Percentiles rank a stretch among this genome's conserved stretches.
Evolutionary conservation across 1,140 invertebrate genomes (phyloP).

Genomic region (Drosophila erecta): DNA sequence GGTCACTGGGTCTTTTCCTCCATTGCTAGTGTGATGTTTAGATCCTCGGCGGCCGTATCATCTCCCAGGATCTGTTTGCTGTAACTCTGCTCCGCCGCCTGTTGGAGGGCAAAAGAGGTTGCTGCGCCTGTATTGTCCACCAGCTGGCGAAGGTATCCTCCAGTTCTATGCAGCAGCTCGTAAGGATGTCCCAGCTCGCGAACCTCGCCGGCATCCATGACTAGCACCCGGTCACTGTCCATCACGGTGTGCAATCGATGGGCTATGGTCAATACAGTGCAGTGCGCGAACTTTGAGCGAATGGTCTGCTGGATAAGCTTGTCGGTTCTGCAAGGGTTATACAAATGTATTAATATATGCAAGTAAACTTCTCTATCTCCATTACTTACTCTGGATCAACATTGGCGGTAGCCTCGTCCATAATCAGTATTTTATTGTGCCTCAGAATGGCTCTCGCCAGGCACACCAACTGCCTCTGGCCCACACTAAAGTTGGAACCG

Average conservation of each 20-base stretch:
- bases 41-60: slow-evolving; percentile 42
- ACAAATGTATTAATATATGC: slow-evolving; percentile 2
- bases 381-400: slow-evolving; percentile 88
- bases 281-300: slow-evolving; percentile 88
- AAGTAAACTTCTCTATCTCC: background rate
- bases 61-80: slow-evolving; percentile 50
- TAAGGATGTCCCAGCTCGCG: slow-evolving; percentile 90
- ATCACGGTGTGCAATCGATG: slow-evolving; percentile 93
- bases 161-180: slow-evolving; percentile 86
- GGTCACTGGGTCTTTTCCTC: slow-evolving; percentile 49
- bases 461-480: slow-evolving; percentile 92
- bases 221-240: slow-evolving; percentile 91
- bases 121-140: slow-evolving; percentile 86
- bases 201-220: slow-evolving; percentile 88
- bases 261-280: slow-evolving; percentile 93
- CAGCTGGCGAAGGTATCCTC: slow-evolving; percentile 85
- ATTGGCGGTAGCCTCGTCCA: slow-evolving; percentile 92
- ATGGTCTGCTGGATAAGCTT: slow-evolving; percentile 89
- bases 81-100: slow-evolving; percentile 79
- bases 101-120: slow-evolving; percentile 81
- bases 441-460: slow-evolving; percentile 91
- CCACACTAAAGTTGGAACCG: slow-evolving; percentile 90
- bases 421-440: slow-evolving; percentile 91
- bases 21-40: slow-evolving; percentile 48
- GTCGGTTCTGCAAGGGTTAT: slow-evolving; percentile 86